These are phyloP conservation scores for Myripristis murdjan DNA, from an alignment of 2,797 vertebrate genomes.

Conservation along the genomic window DNA sequence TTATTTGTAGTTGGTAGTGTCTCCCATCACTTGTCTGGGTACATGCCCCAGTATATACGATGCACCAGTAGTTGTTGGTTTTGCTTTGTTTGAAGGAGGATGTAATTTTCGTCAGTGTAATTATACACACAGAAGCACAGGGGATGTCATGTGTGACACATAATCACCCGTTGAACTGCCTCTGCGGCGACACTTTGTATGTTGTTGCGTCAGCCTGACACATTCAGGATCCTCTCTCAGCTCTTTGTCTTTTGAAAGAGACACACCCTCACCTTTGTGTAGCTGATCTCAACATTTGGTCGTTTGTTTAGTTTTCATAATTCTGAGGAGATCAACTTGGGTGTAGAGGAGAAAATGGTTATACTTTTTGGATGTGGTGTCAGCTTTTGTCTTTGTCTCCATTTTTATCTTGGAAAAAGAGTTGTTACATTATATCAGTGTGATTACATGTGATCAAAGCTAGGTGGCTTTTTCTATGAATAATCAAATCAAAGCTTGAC, in stretches of 20 bases:
- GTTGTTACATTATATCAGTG: too few species aligned
- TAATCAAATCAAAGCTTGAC: slow-evolving; percentile 61
- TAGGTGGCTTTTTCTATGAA: slow-evolving; percentile 44
- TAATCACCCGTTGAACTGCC: slow-evolving; percentile 51
- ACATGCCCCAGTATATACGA: not conserved
- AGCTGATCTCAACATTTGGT: slow-evolving; percentile 58
- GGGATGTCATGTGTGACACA: slow-evolving; percentile 41
- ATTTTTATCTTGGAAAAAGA: slow-evolving; percentile 52
- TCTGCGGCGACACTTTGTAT: slow-evolving; percentile 38
- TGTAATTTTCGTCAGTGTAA: slow-evolving; percentile 61
- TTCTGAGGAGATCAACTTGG: slow-evolving; percentile 28
- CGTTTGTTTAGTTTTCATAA: slow-evolving; percentile 58
- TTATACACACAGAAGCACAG: slow-evolving; percentile 58
- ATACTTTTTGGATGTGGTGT: slow-evolving; percentile 85
- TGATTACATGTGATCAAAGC: slow-evolving; percentile 78
- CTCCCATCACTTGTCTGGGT: slow-evolving; percentile 21
- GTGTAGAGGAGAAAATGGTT: slow-evolving; percentile 47
- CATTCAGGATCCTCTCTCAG: slow-evolving; percentile 7
- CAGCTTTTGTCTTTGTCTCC: slow-evolving; percentile 64
- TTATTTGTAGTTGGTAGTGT: slow-evolving; percentile 9
- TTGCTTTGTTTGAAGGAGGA: slow-evolving; percentile 60
- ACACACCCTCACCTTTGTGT: slow-evolving; percentile 69
- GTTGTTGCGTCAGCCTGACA: slow-evolving; percentile 18
- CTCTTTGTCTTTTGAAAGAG: slow-evolving; percentile 45
- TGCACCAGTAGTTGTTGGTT: slow-evolving; percentile 27